These are phyloP conservation scores for Paratrypauchen microcephalus DNA, from an alignment of 2,797 vertebrate species.

Conservation along the genomic window DNA sequence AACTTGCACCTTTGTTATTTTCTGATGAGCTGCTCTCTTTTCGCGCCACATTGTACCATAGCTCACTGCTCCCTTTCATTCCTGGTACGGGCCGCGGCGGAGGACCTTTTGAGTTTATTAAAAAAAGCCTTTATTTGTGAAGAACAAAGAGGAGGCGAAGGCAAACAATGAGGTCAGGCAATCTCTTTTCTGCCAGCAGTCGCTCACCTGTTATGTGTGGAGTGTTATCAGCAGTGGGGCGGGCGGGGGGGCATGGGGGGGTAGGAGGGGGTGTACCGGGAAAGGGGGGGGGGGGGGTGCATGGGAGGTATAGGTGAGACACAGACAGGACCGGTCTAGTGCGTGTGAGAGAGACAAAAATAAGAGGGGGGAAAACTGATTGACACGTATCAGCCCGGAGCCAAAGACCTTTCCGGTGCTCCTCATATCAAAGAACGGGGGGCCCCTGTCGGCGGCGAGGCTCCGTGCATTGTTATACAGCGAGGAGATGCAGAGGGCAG, in stretches of 20 bases:
- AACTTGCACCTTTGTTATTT: slow-evolving; percentile 99
- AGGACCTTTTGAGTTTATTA: slow-evolving; percentile 99
- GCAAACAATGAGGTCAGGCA: slow-evolving; percentile 99
- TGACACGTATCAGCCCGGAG: slow-evolving; percentile 81
- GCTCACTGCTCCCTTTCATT: slow-evolving; percentile 99
- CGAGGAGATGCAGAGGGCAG: slow-evolving; percentile 38
- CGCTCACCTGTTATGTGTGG: slow-evolving; percentile 97
- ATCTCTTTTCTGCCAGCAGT: slow-evolving; percentile 97
- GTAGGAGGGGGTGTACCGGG: slow-evolving; percentile 73
- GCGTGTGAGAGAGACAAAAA: slow-evolving; percentile 20
- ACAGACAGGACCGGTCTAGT: slow-evolving; percentile 46
- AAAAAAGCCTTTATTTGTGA: slow-evolving; percentile 99
- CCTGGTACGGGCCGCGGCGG: slow-evolving; percentile 90
- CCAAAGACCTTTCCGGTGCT: slow-evolving; percentile 77
- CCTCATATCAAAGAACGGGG: slow-evolving; percentile 74
- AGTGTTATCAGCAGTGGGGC: slow-evolving; percentile 86
- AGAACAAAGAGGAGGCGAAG: slow-evolving; percentile 95
- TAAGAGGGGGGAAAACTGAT: slow-evolving; percentile 52
- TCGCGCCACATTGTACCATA: slow-evolving; percentile 95
- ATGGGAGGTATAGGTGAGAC: slow-evolving; percentile 83
- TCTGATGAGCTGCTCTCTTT: slow-evolving; percentile 99
- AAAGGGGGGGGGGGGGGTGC: slow-evolving; percentile 35
- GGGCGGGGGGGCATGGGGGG: background rate
- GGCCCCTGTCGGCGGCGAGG: slow-evolving; percentile 50
- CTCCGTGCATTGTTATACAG: slow-evolving; percentile 37